phyloP scores from a whole-genome alignment of 2,888 invertebrate species.

The Drosophila anomalata region DNA sequence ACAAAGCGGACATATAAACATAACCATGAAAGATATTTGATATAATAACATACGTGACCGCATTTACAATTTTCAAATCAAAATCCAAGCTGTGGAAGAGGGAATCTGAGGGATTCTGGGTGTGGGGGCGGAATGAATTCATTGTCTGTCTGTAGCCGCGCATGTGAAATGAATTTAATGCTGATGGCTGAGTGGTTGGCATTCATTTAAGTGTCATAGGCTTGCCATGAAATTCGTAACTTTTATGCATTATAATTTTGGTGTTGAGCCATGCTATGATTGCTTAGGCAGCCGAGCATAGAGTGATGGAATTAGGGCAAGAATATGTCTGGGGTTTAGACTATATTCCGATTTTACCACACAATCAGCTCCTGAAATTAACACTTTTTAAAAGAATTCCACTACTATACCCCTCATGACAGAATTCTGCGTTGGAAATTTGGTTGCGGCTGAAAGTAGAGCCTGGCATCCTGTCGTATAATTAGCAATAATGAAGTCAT shows the following conservation, averaged over 20 bases:
- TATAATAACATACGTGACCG: slow-evolving; percentile 79
- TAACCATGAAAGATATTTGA: slow-evolving; percentile 75
- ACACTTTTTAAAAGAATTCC: neutral
- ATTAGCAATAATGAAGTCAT: slow-evolving; percentile 80
- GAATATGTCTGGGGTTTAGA: neutral
- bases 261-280: slow-evolving; percentile 48
- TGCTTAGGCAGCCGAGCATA: neutral
- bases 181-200: slow-evolving; percentile 15
- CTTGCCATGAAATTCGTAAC: slow-evolving; percentile 67
- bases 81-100: slow-evolving; percentile 48
- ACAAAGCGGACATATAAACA: slow-evolving; percentile 63
- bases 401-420: neutral
- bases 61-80: slow-evolving; percentile 78
- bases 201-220: slow-evolving; percentile 34
- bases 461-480: slow-evolving; percentile 66
- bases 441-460: slow-evolving; percentile 7
- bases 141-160: slow-evolving; percentile 61
- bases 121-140: slow-evolving; percentile 7
- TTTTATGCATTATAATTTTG: slow-evolving; percentile 61
- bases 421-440: neutral
- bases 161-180: slow-evolving; percentile 69
- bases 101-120: slow-evolving; percentile 11
- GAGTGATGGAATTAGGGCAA: no score
- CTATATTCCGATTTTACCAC: neutral
- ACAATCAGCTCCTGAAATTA: neutral